Conservation (phyloP, 2,888 invertebrate genomes). For the Nasonia oneida region DNA sequence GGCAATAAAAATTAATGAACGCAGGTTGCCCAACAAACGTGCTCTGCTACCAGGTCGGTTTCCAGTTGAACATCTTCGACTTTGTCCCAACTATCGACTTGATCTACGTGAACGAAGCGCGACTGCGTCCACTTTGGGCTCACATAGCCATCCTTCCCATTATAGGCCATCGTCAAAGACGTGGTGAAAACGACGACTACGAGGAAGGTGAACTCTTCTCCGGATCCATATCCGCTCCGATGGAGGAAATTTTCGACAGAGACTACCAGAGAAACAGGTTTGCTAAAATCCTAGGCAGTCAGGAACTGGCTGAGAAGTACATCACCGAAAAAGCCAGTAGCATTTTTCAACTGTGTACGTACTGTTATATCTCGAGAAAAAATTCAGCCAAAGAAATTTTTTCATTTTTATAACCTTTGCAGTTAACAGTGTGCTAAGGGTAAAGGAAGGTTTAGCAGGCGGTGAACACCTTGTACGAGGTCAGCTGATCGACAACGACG, state of each 20-base stretch:
- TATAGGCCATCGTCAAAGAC: neutral
- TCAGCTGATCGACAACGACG: neutral
- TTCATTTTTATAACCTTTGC: neutral
- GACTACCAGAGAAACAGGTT: neutral
- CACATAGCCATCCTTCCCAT: neutral
- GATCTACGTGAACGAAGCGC: neutral
- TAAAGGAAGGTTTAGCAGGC: neutral
- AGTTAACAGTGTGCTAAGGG: neutral
- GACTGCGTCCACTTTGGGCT: slow-evolving; percentile 21
- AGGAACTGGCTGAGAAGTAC: neutral
- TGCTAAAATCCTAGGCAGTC: neutral
- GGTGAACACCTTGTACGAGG: neutral
- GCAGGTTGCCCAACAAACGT: slow-evolving; percentile 11
- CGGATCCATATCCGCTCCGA: neutral
- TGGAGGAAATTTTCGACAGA: slow-evolving; percentile 23
- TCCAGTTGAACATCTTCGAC: neutral
- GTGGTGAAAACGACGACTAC: neutral
- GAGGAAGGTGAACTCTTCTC: neutral
- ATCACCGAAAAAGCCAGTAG: neutral
- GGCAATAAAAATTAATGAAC: neutral
- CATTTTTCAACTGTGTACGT: neutral
- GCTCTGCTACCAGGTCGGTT: slow-evolving; percentile 19
- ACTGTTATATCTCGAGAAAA: neutral
- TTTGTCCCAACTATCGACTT: slow-evolving; percentile 5
- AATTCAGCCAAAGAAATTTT: neutral